Evolutionary conservation across 2,113 vertebrate species (phyloP), one percentile per base, ranked within the genome.

Genomic region (Willisornis vidua): DNA sequence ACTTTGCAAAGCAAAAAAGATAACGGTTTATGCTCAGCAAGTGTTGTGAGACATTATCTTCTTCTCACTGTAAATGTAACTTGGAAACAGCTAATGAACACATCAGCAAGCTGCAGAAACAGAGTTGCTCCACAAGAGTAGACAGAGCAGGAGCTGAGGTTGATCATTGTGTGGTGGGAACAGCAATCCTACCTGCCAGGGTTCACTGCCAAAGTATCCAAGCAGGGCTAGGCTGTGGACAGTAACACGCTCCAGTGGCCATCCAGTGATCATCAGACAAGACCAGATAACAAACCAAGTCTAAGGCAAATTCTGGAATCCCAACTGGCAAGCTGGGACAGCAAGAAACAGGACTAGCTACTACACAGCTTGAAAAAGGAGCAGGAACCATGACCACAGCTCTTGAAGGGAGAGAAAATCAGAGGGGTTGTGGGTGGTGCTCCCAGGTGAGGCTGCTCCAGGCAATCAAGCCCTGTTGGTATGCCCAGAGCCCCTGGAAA

Each of bases 351-450:
- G 8, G 5, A 4, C n/a, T 46, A 28, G 12, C 12, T 49, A 14
- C 14, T 4, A 37, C 7, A 19, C 4, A 84, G 19, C 17, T 80
- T 12, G 12, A 14, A 10, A 45, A 66, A 61, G 3, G 4, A 54
- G 7, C 0, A 25, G 6, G 3, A 84, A 2, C 5, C 4, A 18
- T 1, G 1, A 7, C 41, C 19, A 6, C 7, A 61, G 23, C 22
- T 41, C 20, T 48, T 70, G 18, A 71, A 45, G 7, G 39, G 25
- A 16, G 4, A 33, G 15, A 67, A 78, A 17, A 57, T 35, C 14
- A 54, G 39, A 45, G 10, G 3, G 11, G 7, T 8, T 37, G 28
- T 35, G 45, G 25, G 13, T 74, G 26, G 9, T 25, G 22, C 26
- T 19, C 9, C 28, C 66, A 79, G 22, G 9, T 57, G 41, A 52